These are phyloP conservation scores for Albula glossodonta DNA, from an alignment of 2,113 vertebrate genomes.

Conservation along the genomic window DNA sequence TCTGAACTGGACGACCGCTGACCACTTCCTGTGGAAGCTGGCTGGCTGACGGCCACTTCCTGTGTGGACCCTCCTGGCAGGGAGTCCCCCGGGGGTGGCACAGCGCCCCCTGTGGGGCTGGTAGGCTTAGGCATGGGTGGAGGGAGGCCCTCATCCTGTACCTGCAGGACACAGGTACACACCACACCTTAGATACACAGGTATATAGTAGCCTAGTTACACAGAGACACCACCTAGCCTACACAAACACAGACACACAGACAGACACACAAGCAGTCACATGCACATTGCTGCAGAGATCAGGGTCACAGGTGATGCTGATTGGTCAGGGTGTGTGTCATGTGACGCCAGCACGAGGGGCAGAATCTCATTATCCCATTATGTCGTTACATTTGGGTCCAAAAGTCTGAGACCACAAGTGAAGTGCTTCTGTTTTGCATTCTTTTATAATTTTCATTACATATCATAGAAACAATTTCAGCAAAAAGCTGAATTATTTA, in stretches of 20 bases:
- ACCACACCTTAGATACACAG: neutral
- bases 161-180: neutral
- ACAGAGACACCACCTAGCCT: neutral
- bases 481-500: no score
- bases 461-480: no score
- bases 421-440: no score
- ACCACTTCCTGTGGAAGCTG: neutral
- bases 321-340: neutral
- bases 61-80: neutral
- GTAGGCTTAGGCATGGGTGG: neutral
- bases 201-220: neutral
- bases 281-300: no score
- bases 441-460: no score
- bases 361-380: neutral
- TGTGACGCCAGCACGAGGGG: neutral
- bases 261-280: neutral
- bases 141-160: neutral
- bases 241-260: neutral
- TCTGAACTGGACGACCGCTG: neutral
- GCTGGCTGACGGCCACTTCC: slow-evolving; percentile 7
- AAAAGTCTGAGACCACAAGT: no score
- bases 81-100: neutral
- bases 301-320: neutral
- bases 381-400: neutral
- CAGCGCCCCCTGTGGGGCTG: neutral